Conservation (phyloP, 2,797 vertebrate genomes). For the Lepilemur septentrionalis region DNA sequence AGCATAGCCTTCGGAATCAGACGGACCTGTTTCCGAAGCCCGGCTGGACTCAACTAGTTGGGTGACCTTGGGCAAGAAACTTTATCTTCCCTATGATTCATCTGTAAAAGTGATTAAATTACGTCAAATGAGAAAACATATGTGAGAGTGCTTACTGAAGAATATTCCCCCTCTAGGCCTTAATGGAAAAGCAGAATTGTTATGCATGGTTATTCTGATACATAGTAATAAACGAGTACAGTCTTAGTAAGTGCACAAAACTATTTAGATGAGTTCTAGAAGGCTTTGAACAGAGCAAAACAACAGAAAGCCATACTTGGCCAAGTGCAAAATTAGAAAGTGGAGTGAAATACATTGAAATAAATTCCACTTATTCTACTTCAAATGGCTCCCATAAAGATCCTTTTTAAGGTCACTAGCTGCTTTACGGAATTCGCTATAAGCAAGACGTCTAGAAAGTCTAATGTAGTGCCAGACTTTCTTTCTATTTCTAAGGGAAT, state of each 20-base stretch:
- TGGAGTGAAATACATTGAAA: neutral
- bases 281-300: neutral
- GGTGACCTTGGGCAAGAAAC: constrained; percentile 71
- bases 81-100: constrained; percentile 66
- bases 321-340: constrained; percentile 35
- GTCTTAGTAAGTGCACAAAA: neutral
- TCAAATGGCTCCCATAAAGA: neutral
- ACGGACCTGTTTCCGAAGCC: constrained; percentile 53
- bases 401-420: neutral
- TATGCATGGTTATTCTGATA: constrained; percentile 11
- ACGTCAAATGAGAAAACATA: constrained; percentile 61
- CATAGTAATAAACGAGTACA: constrained; percentile 14
- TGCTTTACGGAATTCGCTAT: constrained; percentile 28
- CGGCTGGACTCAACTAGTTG: constrained; percentile 54
- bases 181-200: constrained; percentile 36
- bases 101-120: constrained; percentile 70
- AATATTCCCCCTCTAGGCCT: neutral
- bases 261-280: constrained; percentile 30
- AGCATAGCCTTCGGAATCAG: neutral
- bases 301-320: neutral
- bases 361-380: constrained; percentile 7
- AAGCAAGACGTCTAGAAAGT: neutral
- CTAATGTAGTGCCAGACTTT: neutral
- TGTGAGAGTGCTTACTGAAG: constrained; percentile 48
- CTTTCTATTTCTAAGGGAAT: neutral